Evolutionary conservation across 1,140 invertebrate species (phyloP), one percentile per base, ranked within the genome.

Genomic region (Aleiodes sp.): DNA sequence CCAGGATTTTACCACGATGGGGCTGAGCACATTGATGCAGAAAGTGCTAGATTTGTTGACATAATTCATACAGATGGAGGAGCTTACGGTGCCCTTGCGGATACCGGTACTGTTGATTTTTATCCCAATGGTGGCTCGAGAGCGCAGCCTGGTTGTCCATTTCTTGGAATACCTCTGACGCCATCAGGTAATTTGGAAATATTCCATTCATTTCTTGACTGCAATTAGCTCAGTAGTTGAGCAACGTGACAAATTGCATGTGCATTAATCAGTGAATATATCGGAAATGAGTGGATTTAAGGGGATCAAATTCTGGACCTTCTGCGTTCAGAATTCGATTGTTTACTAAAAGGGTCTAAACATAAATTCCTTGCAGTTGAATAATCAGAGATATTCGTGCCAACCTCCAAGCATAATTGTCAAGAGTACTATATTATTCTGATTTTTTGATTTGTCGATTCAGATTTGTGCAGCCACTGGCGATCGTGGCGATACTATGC

Each of bases 51-150:
- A 19, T 91, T 92, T 59, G 91, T 92, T 2, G 91, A 92, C 74
- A 86, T 91, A 0, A 91, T 92, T 65, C 92, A 93, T 73, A 91
- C 92, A 1, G 91, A 92, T 72, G 90, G 88, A 1, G 87, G 88
- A 2, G 73, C 86, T 0, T 90, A 90, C 68, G 89, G 89, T 0
- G 87, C 87, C 0, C 87, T 87, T 0, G 83, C 86, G 0, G 73
- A 82, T 19, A 89, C 88, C 0, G 90, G 89, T 1, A 89, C 88
- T 0, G 89, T 83, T 1, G 90, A 91, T 72, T 91, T 91, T 78
- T 90, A 88, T 87, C 88, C 90, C 0, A 91, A 91, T 72, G 84
- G 87, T 0, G 89, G 89, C 0, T 86, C 84, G 29, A 87, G 87
- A 21, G 75, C 87, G 2, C 89, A 91, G 62, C 89, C 89, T 0